Percentiles rank a stretch among this genome's conserved stretches.
Conservation (phyloP, 2,113 vertebrate genomes). For the Nannobrachium achirus region DNA sequence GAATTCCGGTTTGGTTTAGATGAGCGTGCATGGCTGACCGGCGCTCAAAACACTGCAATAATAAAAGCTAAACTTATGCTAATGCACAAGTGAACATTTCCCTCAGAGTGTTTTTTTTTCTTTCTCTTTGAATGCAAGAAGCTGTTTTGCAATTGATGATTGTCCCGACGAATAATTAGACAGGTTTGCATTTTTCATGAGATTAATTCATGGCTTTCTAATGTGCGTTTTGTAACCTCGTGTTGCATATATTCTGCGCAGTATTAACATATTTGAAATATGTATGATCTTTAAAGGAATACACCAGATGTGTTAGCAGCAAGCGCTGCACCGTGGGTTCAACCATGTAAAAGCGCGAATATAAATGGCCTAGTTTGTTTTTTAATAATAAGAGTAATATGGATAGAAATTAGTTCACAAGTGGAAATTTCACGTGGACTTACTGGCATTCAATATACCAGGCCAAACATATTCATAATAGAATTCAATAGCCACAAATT, state of each 20-base stretch:
- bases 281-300: slow-evolving; percentile 64
- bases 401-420: slow-evolving; percentile 27
- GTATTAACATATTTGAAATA: slow-evolving; percentile 72
- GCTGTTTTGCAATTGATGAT: slow-evolving; percentile 66
- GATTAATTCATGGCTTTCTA: slow-evolving; percentile 63
- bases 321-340: slow-evolving; percentile 27
- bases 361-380: slow-evolving; percentile 50
- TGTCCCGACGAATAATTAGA: slow-evolving; percentile 62
- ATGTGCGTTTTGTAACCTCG: slow-evolving; percentile 61
- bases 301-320: slow-evolving; percentile 52
- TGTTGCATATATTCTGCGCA: slow-evolving; percentile 46
- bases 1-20: slow-evolving; percentile 49
- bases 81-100: slow-evolving; percentile 27
- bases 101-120: slow-evolving; percentile 34
- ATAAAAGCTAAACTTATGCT: slow-evolving; percentile 33
- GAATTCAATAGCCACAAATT: slow-evolving; percentile 17
- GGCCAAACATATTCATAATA: slow-evolving; percentile 21
- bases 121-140: slow-evolving; percentile 43
- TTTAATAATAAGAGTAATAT: slow-evolving; percentile 31
- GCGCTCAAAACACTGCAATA: slow-evolving; percentile 30
- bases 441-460: slow-evolving; percentile 33
- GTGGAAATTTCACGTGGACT: slow-evolving; percentile 23
- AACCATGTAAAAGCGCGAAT: slow-evolving; percentile 48
- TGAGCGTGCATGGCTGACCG: slow-evolving; percentile 34
- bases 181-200: slow-evolving; percentile 71